phyloP scores from a whole-genome alignment of 2,113 vertebrate genomes.

The Seriola rivoliana region DNA sequence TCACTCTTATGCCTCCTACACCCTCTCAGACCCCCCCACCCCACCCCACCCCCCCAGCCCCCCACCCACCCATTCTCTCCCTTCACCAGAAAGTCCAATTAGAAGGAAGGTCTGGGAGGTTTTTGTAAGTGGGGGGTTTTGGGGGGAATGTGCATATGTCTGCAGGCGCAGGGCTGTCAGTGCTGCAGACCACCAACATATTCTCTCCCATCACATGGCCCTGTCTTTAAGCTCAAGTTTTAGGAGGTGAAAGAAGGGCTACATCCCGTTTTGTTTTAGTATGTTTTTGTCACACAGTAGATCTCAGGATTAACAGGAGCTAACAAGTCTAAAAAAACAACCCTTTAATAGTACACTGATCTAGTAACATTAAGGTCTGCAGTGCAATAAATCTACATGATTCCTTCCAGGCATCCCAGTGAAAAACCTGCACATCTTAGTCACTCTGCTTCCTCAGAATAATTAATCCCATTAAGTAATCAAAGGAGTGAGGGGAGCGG shows the following conservation, averaged over 20 bases:
- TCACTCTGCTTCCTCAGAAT: constrained; percentile 44
- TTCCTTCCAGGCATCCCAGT: constrained; percentile 12
- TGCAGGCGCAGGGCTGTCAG: constrained; percentile 34
- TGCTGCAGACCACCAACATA: constrained; percentile 83
- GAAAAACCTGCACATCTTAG: constrained; percentile 17
- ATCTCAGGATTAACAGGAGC: constrained; percentile 52
- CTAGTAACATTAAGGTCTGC: constrained; percentile 23
- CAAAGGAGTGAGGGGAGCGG: constrained; percentile 26
- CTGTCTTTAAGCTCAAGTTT: constrained; percentile 62
- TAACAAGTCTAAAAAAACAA: constrained; percentile 35
- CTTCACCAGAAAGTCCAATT: constrained; percentile 80
- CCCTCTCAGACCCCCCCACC: constrained; percentile 24
- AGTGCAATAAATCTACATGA: constrained; percentile 32
- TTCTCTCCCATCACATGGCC: constrained; percentile 75
- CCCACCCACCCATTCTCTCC: constrained; percentile 55
- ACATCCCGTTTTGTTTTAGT: constrained; percentile 71
- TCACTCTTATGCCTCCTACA: constrained; percentile 68
- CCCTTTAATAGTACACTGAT: constrained; percentile 25
- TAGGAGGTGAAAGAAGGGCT: constrained; percentile 61
- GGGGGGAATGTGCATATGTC: constrained; percentile 36
- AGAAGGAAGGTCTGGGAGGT: constrained; percentile 78
- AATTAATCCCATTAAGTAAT: constrained; percentile 72
- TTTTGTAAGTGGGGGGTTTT: constrained; percentile 72
- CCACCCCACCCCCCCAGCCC: constrained; percentile 13
- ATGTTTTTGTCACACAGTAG: constrained; percentile 35